A percentile compares a stretch with the other conserved stretches of the same genome.
Evolutionary conservation across 2,113 vertebrate species (phyloP).

Genomic region (Micronisus gabar): DNA sequence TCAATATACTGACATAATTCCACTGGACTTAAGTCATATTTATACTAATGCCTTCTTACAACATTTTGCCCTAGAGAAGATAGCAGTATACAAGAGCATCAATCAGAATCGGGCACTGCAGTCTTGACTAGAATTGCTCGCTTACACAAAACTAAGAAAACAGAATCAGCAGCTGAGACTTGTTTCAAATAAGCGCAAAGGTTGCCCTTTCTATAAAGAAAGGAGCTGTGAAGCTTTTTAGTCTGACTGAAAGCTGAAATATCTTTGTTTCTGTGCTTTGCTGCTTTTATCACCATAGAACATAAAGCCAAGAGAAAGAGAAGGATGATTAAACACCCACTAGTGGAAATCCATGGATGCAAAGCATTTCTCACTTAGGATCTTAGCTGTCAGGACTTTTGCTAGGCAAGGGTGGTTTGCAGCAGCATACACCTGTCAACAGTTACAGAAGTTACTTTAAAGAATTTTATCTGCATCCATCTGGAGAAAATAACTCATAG

Average conservation of each 20-base stretch:
- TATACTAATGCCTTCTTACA: background rate
- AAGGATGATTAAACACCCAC: constrained; percentile 26
- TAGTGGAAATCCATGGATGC: background rate
- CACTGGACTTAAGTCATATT: background rate
- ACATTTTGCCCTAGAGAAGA: background rate
- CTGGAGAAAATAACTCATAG: constrained; percentile 33
- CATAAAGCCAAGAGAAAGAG: background rate
- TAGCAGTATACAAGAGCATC: background rate
- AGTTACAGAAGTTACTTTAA: constrained; percentile 1
- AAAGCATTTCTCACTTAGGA: constrained; percentile 1
- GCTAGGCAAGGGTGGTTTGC: background rate
- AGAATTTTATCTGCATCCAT: constrained; percentile 32
- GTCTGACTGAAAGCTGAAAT: constrained; percentile 7
- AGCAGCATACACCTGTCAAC: background rate
- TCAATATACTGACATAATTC: background rate
- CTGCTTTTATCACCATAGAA: background rate
- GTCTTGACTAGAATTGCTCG: background rate
- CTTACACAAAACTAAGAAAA: background rate
- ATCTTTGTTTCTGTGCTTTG: background rate
- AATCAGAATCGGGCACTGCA: background rate
- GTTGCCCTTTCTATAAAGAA: background rate
- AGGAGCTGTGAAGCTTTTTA: background rate
- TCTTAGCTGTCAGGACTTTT: background rate
- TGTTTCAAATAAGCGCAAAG: background rate
- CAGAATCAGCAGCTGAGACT: background rate